Conservation (phyloP, 1,140 invertebrate species). For the Pogonomyrmex californicus region DNA sequence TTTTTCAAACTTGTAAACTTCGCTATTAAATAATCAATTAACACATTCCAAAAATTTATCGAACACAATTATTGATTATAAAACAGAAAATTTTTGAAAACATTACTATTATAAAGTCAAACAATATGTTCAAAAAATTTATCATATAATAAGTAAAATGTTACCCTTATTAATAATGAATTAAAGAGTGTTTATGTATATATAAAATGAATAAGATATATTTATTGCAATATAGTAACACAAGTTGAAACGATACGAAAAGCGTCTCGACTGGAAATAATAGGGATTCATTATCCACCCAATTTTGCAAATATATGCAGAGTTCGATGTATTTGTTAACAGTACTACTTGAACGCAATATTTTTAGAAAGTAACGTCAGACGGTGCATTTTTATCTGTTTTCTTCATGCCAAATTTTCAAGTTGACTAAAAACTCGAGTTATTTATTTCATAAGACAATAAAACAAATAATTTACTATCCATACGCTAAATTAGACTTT, state of each 20-base stretch:
- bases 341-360: neutral
- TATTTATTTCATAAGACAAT: neutral
- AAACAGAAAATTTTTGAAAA: too few relatives aligned
- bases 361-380: constrained; percentile 41
- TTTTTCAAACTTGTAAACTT: too few relatives aligned
- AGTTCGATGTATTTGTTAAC: neutral
- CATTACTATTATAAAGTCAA: too few relatives aligned
- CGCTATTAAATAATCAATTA: too few relatives aligned
- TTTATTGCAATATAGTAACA: neutral
- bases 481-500: neutral
- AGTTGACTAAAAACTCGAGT: neutral
- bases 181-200: too few relatives aligned
- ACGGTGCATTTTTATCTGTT: neutral
- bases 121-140: too few relatives aligned
- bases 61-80: too few relatives aligned
- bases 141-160: too few relatives aligned
- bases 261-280: neutral
- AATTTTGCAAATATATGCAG: neutral
- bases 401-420: neutral
- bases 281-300: neutral
- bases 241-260: too few relatives aligned
- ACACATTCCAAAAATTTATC: too few relatives aligned
- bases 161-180: too few relatives aligned
- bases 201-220: neutral
- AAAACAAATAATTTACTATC: neutral